Conservation (phyloP, 1,140 invertebrate genomes). For the Diorhabda sublineata region DNA sequence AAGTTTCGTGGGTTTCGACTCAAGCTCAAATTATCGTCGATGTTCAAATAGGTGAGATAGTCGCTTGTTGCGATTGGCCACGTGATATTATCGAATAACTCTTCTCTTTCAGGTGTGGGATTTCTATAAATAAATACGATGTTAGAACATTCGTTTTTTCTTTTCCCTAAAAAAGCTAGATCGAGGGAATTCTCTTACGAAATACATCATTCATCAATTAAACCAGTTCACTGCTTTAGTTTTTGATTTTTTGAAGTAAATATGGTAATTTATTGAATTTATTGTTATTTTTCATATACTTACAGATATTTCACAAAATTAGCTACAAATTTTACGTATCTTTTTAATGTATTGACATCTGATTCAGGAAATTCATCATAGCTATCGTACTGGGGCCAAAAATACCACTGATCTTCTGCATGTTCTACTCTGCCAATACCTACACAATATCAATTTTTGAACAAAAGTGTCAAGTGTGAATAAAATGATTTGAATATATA, state of each 20-base stretch:
- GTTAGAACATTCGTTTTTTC: not conserved
- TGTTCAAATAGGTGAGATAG: slow-evolving; percentile 7
- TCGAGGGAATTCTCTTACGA: not conserved
- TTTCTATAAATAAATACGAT: slow-evolving; percentile 3
- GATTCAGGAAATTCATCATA: not conserved
- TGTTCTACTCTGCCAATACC: slow-evolving; percentile 8
- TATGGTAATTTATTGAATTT: too few relatives aligned
- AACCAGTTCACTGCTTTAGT: too few relatives aligned
- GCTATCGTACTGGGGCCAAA: slow-evolving; percentile 1
- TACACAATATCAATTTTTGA: not conserved
- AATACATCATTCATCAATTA: too few relatives aligned
- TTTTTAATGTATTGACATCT: slow-evolving; percentile 7
- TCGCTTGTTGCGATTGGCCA: not conserved
- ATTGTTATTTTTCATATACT: not conserved
- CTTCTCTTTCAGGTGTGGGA: slow-evolving; percentile 8
- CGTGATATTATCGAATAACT: slow-evolving; percentile 4
- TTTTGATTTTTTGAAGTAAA: too few relatives aligned
- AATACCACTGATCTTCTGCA: slow-evolving; percentile 8
- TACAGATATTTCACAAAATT: slow-evolving; percentile 19
- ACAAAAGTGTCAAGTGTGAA: too few relatives aligned
- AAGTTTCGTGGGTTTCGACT: not conserved
- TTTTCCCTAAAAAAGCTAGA: too few relatives aligned
- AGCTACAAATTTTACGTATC: not conserved
- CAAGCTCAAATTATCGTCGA: slow-evolving; percentile 3
- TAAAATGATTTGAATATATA: too few relatives aligned